A percentile compares a stretch with the other conserved stretches of the same genome.
Conservation (phyloP, 2,113 vertebrate genomes). For the Channa maculata region DNA sequence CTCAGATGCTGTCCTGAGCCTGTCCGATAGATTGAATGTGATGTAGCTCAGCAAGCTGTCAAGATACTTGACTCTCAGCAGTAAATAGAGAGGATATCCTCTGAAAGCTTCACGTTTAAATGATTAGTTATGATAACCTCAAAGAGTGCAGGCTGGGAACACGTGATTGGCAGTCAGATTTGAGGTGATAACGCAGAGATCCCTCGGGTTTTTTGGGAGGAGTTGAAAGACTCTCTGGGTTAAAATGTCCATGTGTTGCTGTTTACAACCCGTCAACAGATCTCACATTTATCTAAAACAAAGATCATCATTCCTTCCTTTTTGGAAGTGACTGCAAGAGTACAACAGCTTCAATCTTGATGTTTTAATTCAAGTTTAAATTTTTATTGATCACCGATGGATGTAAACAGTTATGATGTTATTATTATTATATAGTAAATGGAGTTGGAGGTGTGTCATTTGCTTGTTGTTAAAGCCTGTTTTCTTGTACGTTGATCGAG, state of each 20-base stretch:
- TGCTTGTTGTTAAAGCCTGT: too few relatives aligned
- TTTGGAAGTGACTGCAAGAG: neutral
- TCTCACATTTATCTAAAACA: constrained; percentile 15
- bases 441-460: too few relatives aligned
- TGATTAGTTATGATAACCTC: constrained; percentile 64
- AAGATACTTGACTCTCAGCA: constrained; percentile 61
- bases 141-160: constrained; percentile 49
- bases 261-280: constrained; percentile 35
- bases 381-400: neutral
- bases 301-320: constrained; percentile 27
- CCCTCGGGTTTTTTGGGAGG: constrained; percentile 22
- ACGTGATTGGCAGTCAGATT: constrained; percentile 51
- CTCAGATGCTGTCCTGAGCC: constrained; percentile 42
- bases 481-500: too few relatives aligned
- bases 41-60: constrained; percentile 68
- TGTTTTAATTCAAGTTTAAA: neutral
- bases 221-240: constrained; percentile 18
- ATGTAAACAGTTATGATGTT: too few relatives aligned
- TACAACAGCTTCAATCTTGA: neutral
- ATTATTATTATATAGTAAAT: too few relatives aligned
- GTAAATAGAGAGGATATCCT: constrained; percentile 58
- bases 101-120: constrained; percentile 55
- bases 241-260: constrained; percentile 47
- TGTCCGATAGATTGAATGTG: constrained; percentile 66
- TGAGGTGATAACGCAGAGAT: constrained; percentile 59